Evolutionary conservation across 2,797 vertebrate species (phyloP).

Genomic region (Geotrypetes seraphini): DNA sequence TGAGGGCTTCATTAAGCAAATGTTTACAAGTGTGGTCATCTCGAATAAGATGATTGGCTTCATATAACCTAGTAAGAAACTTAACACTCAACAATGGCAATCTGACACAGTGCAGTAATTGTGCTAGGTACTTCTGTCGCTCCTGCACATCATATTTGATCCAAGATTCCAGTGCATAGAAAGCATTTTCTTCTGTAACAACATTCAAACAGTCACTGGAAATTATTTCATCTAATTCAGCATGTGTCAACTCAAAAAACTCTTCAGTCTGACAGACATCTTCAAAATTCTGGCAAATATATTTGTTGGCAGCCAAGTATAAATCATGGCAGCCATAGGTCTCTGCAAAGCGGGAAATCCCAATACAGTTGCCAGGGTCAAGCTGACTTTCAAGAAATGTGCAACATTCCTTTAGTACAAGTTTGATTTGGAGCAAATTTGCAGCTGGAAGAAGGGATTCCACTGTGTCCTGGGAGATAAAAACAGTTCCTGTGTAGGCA

Average conservation of each 20-base stretch:
- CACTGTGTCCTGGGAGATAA: constrained; percentile 95
- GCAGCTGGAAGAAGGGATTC: constrained; percentile 94
- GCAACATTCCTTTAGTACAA: constrained; percentile 94
- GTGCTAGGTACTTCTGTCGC: constrained; percentile 86
- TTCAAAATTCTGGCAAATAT: constrained; percentile 94
- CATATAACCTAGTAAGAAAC: constrained; percentile 90
- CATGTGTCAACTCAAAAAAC: constrained; percentile 86
- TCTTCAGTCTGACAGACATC: constrained; percentile 93
- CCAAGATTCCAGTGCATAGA: constrained; percentile 91
- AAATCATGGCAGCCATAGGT: constrained; percentile 93
- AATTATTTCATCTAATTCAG: constrained; percentile 89
- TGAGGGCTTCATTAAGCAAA: constrained; percentile 93
- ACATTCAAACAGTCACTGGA: constrained; percentile 96
- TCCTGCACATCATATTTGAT: constrained; percentile 91
- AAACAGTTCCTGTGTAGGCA: constrained; percentile 91
- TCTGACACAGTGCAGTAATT: constrained; percentile 88
- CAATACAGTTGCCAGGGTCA: constrained; percentile 95
- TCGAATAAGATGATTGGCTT: constrained; percentile 96
- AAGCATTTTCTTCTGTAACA: constrained; percentile 87
- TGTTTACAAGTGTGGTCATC: constrained; percentile 95
- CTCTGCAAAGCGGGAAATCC: constrained; percentile 94
- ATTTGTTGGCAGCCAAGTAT: constrained; percentile 86
- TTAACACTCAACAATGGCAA: constrained; percentile 92
- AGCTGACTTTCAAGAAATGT: constrained; percentile 92
- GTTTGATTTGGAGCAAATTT: constrained; percentile 91